Conservation (phyloP, 2,888 invertebrate species). For the Troglohyphantes excavatus region DNA sequence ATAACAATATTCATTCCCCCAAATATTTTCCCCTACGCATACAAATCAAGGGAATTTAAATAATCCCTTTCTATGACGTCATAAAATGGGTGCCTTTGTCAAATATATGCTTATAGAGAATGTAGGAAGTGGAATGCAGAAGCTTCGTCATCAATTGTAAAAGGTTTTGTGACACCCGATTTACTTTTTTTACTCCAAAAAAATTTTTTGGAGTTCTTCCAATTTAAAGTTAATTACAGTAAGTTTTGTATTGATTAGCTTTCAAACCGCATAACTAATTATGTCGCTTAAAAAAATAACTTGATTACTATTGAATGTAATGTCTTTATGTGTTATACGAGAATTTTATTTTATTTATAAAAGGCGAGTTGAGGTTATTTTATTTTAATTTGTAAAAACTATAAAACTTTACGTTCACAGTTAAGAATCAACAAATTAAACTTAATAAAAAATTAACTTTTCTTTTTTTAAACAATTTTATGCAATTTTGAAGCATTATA, state of each 20-base stretch:
- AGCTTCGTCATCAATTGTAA: background rate
- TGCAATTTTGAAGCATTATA: too few relatives aligned
- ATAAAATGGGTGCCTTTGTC: background rate
- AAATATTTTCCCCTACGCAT: background rate
- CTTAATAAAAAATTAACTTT: too few relatives aligned
- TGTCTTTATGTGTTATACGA: too few relatives aligned
- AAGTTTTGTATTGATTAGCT: background rate
- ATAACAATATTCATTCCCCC: constrained; percentile 18
- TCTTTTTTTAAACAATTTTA: too few relatives aligned
- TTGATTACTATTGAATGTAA: too few relatives aligned
- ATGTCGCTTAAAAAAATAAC: too few relatives aligned
- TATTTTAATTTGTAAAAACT: too few relatives aligned
- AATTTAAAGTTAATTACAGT: background rate
- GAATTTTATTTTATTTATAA: too few relatives aligned
- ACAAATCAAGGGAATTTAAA: constrained; percentile 40
- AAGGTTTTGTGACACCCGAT: background rate
- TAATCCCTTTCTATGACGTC: constrained; percentile 5
- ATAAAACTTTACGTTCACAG: too few relatives aligned
- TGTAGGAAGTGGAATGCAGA: background rate
- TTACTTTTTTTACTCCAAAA: background rate
- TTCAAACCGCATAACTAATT: background rate
- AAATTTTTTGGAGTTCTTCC: background rate
- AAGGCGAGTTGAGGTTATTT: too few relatives aligned
- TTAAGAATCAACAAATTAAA: too few relatives aligned
- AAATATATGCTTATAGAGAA: background rate